These are phyloP conservation scores for Hirtodrosophila cameraria DNA, from an alignment of 2,888 invertebrate species.

Conservation along the genomic window DNA sequence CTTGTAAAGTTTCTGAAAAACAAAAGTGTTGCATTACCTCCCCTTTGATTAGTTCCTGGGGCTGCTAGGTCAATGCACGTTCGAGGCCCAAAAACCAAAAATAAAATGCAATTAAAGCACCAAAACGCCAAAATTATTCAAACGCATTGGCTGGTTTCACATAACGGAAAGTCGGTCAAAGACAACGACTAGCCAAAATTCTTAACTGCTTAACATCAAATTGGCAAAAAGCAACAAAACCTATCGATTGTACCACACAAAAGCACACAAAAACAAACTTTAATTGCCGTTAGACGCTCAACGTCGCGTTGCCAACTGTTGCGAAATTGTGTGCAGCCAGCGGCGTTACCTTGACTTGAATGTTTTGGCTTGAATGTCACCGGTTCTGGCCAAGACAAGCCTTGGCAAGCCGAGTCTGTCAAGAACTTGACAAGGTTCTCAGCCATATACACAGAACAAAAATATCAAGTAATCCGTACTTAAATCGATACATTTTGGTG, in stretches of 20 bases:
- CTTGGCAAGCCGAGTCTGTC: conserved; percentile 29
- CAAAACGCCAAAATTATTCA: not conserved
- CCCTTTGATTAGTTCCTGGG: no score
- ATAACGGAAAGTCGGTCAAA: conserved; percentile 67
- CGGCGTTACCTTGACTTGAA: conserved; percentile 62
- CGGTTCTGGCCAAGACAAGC: conserved; percentile 15
- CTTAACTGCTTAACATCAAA: conserved; percentile 46
- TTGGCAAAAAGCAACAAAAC: conserved; percentile 13
- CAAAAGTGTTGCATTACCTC: no score
- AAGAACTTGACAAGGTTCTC: conserved; percentile 35
- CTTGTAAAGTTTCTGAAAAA: no score
- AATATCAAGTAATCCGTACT: no score
- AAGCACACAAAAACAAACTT: conserved; percentile 26
- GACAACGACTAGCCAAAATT: conserved; percentile 69
- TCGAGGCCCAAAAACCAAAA: conserved; percentile 32
- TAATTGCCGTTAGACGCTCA: conserved; percentile 68
- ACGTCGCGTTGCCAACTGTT: conserved; percentile 37
- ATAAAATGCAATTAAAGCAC: not conserved
- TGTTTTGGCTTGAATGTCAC: conserved; percentile 59
- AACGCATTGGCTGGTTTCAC: conserved; percentile 32
- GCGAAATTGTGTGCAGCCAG: conserved; percentile 28
- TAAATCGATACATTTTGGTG: no score
- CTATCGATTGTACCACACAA: conserved; percentile 25
- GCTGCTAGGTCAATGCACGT: conserved; percentile 20
- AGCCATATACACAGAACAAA: no score